phyloP scores from a whole-genome alignment of 2,113 vertebrate species.

The Takifugu bimaculatus region DNA sequence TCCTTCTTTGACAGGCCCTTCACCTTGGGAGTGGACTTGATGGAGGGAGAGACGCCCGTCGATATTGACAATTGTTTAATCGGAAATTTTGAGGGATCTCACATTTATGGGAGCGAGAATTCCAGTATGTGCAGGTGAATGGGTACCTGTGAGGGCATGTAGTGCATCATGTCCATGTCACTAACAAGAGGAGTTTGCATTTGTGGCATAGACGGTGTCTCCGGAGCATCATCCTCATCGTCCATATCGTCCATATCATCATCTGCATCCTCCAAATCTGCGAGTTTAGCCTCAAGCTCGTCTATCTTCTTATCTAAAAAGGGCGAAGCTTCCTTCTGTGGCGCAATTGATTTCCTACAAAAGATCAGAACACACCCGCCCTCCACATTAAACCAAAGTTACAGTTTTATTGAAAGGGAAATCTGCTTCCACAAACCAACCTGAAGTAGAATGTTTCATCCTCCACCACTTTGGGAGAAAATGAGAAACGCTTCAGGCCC shows the following conservation, averaged over 20 bases:
- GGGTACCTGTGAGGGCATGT: slow-evolving; percentile 90
- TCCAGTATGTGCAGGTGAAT: not conserved
- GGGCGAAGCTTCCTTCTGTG: slow-evolving; percentile 94
- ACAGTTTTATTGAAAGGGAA: not conserved
- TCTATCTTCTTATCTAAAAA: slow-evolving; percentile 95
- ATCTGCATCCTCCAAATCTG: slow-evolving; percentile 85
- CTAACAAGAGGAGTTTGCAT: slow-evolving; percentile 83
- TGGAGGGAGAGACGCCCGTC: slow-evolving; percentile 10
- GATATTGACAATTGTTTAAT: too few species aligned
- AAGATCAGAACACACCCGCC: not conserved
- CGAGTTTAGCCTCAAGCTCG: slow-evolving; percentile 94
- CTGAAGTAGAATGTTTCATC: slow-evolving; percentile 98
- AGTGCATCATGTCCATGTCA: slow-evolving; percentile 89
- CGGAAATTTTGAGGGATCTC: too few species aligned
- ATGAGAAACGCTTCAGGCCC: slow-evolving; percentile 94
- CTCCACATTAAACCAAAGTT: not conserved
- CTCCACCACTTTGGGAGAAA: slow-evolving; percentile 95
- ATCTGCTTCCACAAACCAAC: slow-evolving; percentile 60
- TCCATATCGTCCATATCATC: slow-evolving; percentile 94
- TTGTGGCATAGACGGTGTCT: slow-evolving; percentile 86
- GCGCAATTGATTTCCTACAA: slow-evolving; percentile 88
- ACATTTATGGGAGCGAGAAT: not conserved
- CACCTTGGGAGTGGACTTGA: slow-evolving; percentile 90
- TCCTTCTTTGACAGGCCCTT: slow-evolving; percentile 95
- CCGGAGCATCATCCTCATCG: slow-evolving; percentile 87